These are phyloP conservation scores for Camponotus vicinus DNA, from an alignment of 1,140 invertebrate species.

Conservation along the genomic window DNA sequence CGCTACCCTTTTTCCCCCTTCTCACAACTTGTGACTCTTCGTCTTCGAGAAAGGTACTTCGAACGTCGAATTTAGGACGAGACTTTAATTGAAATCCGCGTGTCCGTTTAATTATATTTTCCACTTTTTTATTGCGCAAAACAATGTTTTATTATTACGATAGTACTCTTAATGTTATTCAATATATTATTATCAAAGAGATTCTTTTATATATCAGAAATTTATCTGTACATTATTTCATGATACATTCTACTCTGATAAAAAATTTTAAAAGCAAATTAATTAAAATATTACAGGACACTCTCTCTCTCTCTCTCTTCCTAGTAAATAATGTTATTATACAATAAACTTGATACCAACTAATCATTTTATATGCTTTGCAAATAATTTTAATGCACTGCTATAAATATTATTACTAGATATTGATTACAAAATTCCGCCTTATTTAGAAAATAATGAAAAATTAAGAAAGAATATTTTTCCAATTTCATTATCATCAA, in stretches of 20 bases:
- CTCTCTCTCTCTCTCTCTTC: no score
- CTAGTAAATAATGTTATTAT: neutral
- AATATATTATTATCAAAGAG: neutral
- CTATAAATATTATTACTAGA: neutral
- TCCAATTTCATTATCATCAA: neutral
- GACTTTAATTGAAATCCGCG: constrained; percentile 71
- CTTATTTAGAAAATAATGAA: neutral
- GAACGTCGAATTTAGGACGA: constrained; percentile 15
- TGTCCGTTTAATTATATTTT: constrained; percentile 59
- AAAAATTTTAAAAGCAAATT: neutral
- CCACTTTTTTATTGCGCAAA: neutral
- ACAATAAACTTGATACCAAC: neutral
- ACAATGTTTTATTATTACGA: constrained; percentile 12
- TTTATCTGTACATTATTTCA: neutral
- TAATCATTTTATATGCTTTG: neutral
- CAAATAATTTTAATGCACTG: neutral
- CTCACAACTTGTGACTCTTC: constrained; percentile 17
- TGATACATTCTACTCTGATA: neutral
- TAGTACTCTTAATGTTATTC: neutral
- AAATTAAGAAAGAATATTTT: neutral
- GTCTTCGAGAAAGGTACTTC: constrained; percentile 44
- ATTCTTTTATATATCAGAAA: neutral
- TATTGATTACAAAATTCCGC: neutral
- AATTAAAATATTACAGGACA: neutral
- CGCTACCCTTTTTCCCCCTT: no score